Base-by-base conservation (phyloP, 2,888 invertebrate genomes). In the Andrena dorsata region DNA sequence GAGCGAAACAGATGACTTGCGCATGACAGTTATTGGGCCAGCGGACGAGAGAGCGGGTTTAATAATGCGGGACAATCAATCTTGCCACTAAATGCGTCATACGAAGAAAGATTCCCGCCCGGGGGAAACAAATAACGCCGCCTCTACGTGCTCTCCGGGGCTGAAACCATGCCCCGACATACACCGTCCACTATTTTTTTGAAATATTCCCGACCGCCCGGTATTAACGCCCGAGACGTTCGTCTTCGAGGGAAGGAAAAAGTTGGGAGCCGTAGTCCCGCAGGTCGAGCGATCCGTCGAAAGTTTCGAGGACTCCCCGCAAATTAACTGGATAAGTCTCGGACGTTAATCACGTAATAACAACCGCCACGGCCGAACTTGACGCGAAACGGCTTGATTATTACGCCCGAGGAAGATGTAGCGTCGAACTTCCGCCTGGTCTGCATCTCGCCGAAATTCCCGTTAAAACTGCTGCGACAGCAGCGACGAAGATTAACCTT, bases 21-120 rank as follows among this genome's bases (percentile, higher is more conserved):
- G 82, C 82, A 71, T 86, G 88, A 88, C 88, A 85, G 88, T 86
- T 82, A 83, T 88, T 84, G 81, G 76, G 73, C 49, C 35, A 60
- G 61, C 35, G 74, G 77, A 69, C 73, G 72, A 73, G 69, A 77
- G 68, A 60, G 63, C 60, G 23, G 71, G 20, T 83, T 87, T 88
- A 88, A 87, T 87, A 87, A 88, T 86, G 75, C 77, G 7, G 75
- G 65, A 76, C 84, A 80, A 87, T 87, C 88, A 88, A 87, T 87
- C 86, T 88, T 86, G 71, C 80, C 66, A 76, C 65, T 82, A 82
- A 86, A 75, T 77, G 76, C 68, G 73, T 81, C 69, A 76, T 73
- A 72, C 83, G 73, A 60, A 30, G 64, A 76, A 78, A 51, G 76
- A 77, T 72, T 61, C 82, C 66, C 32, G 69, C 73, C 10, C 13